Percentiles rank a stretch among this genome's conserved stretches.
Conservation (phyloP, 1,140 invertebrate species). For the Glossosoma conforme region DNA sequence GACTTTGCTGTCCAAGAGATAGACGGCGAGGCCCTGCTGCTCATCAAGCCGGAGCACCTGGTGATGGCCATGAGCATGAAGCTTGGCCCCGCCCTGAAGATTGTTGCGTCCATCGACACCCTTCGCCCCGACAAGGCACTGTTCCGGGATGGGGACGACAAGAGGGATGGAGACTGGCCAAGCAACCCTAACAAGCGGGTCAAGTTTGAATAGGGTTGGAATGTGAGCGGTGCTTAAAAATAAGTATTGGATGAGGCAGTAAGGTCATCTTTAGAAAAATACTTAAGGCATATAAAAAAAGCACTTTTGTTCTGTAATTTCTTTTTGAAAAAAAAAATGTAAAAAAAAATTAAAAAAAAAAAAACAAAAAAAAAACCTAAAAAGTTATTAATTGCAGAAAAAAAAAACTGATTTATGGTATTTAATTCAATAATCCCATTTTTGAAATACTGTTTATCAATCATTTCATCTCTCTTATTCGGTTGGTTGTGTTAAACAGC, state of each 20-base stretch:
- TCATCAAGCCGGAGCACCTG: constrained; percentile 92
- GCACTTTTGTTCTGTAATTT: background rate
- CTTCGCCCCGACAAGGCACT: constrained; percentile 59
- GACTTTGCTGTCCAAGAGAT: constrained; percentile 95
- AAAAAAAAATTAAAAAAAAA: no score
- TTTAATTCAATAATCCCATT: no score
- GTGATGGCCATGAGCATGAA: constrained; percentile 94
- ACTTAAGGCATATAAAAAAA: constrained; percentile 1
- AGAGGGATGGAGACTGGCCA: constrained; percentile 16
- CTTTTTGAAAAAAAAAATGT: no score
- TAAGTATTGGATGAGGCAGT: background rate
- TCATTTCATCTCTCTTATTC: no score
- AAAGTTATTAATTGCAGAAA: no score
- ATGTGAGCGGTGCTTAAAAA: background rate
- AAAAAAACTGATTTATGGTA: no score
- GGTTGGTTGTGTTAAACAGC: no score
- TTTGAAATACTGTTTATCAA: no score
- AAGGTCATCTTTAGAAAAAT: background rate
- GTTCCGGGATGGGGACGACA: constrained; percentile 23
- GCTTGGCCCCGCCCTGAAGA: constrained; percentile 90
- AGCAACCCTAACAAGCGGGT: constrained; percentile 22
- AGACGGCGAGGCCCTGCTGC: constrained; percentile 88
- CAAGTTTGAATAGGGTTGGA: constrained; percentile 18
- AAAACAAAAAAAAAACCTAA: no score
- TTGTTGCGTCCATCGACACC: constrained; percentile 80